These are phyloP conservation scores for Psilopsiagon aurifrons DNA, from an alignment of 2,113 vertebrate species.

Conservation along the genomic window DNA sequence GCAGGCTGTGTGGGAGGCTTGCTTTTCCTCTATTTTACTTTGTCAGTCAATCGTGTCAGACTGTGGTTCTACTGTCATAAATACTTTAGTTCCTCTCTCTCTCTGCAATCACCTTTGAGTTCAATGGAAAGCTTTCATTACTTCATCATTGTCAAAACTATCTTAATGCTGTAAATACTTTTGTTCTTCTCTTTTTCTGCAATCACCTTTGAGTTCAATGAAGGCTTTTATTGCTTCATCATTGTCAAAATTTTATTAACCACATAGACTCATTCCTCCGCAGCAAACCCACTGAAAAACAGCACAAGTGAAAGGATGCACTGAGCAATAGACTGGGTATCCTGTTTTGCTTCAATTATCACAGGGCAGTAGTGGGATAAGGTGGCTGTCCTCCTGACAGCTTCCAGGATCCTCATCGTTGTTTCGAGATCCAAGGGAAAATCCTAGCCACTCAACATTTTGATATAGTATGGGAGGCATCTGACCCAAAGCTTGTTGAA, in stretches of 20 bases:
- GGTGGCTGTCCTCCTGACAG: background rate
- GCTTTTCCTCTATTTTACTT: conserved; percentile 9
- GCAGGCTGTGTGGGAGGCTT: background rate
- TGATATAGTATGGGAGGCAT: background rate
- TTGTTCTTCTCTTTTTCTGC: background rate
- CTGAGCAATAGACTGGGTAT: background rate
- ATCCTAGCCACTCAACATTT: background rate
- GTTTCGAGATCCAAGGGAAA: background rate
- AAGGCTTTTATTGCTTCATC: background rate
- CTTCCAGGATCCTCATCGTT: background rate
- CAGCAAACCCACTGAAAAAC: background rate
- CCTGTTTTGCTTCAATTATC: background rate
- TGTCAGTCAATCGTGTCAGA: background rate
- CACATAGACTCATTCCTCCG: background rate
- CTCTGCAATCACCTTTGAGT: background rate
- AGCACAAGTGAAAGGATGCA: background rate
- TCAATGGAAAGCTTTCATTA: background rate
- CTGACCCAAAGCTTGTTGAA: background rate
- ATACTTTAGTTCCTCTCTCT: background rate
- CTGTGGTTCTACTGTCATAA: background rate
- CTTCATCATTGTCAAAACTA: background rate
- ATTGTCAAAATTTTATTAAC: background rate
- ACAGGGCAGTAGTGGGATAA: background rate
- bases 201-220: background rate
- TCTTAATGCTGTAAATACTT: background rate